Evolutionary conservation across 2,113 vertebrate genomes (phyloP), one percentile per base, ranked within the genome.

Genomic region (Vidua chalybeata): DNA sequence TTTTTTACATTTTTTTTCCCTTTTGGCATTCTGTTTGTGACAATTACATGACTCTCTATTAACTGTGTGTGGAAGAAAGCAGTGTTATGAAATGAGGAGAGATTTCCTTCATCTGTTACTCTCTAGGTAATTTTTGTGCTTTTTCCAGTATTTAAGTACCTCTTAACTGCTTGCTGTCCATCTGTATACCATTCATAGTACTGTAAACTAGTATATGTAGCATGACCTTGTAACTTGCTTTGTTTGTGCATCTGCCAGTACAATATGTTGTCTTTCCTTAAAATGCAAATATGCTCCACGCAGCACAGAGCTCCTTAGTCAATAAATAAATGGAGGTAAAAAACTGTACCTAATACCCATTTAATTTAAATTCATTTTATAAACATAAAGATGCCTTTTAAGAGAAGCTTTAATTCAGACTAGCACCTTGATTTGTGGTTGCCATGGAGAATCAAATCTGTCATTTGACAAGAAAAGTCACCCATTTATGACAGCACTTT

Each of bases 401-500:
- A 98, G 98, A 98, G 97, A 98, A 98, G 98, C 98, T 98, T 98
- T 98, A 98, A 98, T 98, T 98, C 98, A 98, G 97, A 98, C 98
- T 98, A 98, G 98, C 98, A 98, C 98, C 98, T 98, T 98, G 98
- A 98, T 98, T 98, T 98, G 98, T 98, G 97, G 98, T 98, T 98
- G 98, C 98, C 98, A 98, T 98, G 98, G 98, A 98, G 98, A 98
- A 98, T 98, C 98, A 98, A 98, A 98, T 98, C 98, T 98, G 98
- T 98, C 98, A 98, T 98, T 98, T 98, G 98, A 98, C 98, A 98
- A 98, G 98, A 98, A 98, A 98, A 98, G 98, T 98, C 98, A 98
- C 98, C 98, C 98, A 98, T 98, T 98, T 98, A 98, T 98, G 98
- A 98, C 98, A 98, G 98, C 98, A 98, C 98, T 98, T 98, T 98